These are phyloP conservation scores for Calidris pugnax DNA, from an alignment of 2,113 vertebrate genomes.

Conservation along the genomic window DNA sequence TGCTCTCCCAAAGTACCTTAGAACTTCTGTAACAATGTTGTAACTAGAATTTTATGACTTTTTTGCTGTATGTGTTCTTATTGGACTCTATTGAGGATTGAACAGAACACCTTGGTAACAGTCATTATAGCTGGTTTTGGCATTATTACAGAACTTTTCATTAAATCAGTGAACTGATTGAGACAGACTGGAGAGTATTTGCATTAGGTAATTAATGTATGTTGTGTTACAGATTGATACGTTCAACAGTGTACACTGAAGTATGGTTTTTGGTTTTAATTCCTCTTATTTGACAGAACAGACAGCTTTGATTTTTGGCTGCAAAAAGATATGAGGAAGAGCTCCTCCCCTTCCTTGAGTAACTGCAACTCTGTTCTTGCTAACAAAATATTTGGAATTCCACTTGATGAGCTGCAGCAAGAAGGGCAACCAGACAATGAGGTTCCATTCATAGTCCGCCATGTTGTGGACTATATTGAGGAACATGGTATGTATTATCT, in stretches of 20 bases:
- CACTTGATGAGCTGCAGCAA: conserved; percentile 94
- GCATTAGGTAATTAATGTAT: neutral
- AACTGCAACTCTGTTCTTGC: conserved; percentile 91
- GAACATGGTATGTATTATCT: conserved; percentile 88
- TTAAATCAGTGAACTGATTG: neutral
- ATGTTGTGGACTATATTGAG: conserved; percentile 96
- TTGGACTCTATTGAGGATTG: neutral
- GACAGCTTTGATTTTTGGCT: conserved; percentile 91
- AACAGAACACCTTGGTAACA: neutral
- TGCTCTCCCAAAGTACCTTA: neutral
- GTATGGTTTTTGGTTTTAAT: neutral
- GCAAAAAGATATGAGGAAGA: conserved; percentile 99
- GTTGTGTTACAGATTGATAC: neutral
- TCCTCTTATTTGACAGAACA: conserved; percentile 82
- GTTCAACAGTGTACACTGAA: conserved; percentile 34
- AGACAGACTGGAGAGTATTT: neutral
- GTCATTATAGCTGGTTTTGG: neutral
- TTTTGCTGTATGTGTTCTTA: neutral
- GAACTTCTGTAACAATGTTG: neutral
- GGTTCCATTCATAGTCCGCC: conserved; percentile 94
- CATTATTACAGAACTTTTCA: neutral
- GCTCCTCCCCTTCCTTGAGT: conserved; percentile 94
- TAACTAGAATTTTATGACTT: neutral
- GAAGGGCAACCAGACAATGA: conserved; percentile 90
- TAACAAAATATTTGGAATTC: conserved; percentile 94